Base-by-base conservation (phyloP, 2,113 vertebrate species). In the Poeciliopsis retropinna region DNA sequence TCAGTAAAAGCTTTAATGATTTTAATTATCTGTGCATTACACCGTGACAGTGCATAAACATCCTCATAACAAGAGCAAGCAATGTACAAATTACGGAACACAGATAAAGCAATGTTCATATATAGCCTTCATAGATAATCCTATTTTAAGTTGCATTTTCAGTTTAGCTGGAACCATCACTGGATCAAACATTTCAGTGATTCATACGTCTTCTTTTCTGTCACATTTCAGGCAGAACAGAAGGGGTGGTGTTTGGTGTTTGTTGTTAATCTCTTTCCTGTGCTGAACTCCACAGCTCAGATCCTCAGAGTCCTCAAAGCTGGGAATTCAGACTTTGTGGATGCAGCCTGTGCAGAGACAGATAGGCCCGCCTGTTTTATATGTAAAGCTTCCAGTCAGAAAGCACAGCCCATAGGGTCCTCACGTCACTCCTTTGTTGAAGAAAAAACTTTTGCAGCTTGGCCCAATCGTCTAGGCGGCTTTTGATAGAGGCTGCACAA, bases 321-420 rank as follows among this genome's bases (percentile, higher is more conserved):
- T 80, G 85, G 82, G 82, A 76, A 88, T 87, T 88, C 81, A 41
- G 88, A 92, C 90, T 92, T 89, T 92, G 90, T 84, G 82, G 84
- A 84, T 67, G 30, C 85, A 86, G 92, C 84, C 91, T 92, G 91
- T 73, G 80, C 82, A 73, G 66, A 90, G 90, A 82, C 88, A 92
- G 91, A 93, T 93, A 93, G 84, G 88, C 88, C 75, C 17, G 85
- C 81, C 87, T 93, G 86, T 89, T 93, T 94, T 92, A 93, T 90
- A 93, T 93, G 90, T 93, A 93, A 93, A 94, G 90, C 91, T 91
- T 89, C 82, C 74, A 85, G 85, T 78, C 85, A 87, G 79, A 90
- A 91, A 87, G 85, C 85, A 84, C 64, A 68, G 82, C 85, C 92
- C 82, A 64, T 79, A 64, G 89, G 92, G 91, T 83, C 83, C 90